These are phyloP conservation scores for Bos indicus DNA, from an alignment of 2,113 vertebrate genomes.

Conservation along the genomic window DNA sequence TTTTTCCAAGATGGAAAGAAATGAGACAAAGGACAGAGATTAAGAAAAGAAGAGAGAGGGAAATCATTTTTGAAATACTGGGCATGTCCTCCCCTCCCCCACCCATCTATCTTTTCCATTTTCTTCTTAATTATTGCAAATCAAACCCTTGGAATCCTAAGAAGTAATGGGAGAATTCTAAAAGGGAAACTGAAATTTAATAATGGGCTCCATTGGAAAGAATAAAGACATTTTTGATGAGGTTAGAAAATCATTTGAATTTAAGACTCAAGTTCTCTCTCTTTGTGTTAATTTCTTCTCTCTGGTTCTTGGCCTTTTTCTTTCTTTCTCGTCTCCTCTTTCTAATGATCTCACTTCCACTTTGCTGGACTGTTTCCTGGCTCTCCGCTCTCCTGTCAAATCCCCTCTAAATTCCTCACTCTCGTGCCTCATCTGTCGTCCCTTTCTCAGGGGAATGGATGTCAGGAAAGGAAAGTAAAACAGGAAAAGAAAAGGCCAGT, in stretches of 20 bases:
- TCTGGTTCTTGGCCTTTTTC: neutral
- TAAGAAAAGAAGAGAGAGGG: neutral
- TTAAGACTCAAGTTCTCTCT: conserved; percentile 38
- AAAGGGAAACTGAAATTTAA: neutral
- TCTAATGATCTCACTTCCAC: neutral
- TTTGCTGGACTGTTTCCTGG: neutral
- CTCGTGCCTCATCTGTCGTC: conserved; percentile 15
- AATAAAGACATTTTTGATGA: neutral
- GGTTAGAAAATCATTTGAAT: neutral
- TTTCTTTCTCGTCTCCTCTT: neutral
- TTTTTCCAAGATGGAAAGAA: conserved; percentile 37
- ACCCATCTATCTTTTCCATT: neutral
- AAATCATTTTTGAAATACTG: neutral
- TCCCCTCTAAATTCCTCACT: conserved; percentile 29
- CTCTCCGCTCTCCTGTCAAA: neutral
- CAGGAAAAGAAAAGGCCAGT: conserved; percentile 7
- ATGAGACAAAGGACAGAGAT: neutral
- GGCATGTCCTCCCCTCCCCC: neutral
- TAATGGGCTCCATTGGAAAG: neutral
- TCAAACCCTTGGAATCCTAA: neutral
- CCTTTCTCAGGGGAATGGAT: conserved; percentile 55
- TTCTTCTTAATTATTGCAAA: conserved; percentile 11
- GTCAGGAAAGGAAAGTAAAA: conserved; percentile 40
- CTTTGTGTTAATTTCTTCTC: conserved; percentile 6
- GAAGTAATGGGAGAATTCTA: neutral